Base-by-base conservation (phyloP, 2,888 invertebrate genomes). In the Theristus sp. region DNA sequence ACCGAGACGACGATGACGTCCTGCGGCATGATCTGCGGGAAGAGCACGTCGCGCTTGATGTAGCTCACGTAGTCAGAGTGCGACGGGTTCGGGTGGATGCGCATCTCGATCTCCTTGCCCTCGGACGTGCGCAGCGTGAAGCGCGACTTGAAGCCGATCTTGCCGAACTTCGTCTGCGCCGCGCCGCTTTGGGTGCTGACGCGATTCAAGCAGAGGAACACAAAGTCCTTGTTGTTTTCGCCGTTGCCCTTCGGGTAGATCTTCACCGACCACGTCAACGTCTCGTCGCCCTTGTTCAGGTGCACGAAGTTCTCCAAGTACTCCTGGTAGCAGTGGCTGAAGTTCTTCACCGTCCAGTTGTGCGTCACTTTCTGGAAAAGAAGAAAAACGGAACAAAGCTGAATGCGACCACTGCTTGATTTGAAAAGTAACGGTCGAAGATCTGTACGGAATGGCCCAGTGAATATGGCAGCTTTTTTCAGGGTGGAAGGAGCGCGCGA, bases 321-420 rank as follows among this genome's bases (percentile, higher is more conserved):
- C 56, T 70, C 67, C 60, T 73, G 73, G 59, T 73, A 72, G 60
- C 72, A 72, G 58, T 72, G 72, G 28, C 69, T 69, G 59, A 72
- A 72, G 62, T 72, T 72, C 64, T 71, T 73, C 56, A 73, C 73
- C n/a, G 72, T 72, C 73, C 73, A 73, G 26, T 67, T 68, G 62
- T 73, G 71, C 59, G 69, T 70, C 2, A 73, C 68, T 62, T 70
- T 69, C 68, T 71, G 62, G 47, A 62, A 55, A 2, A 26, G 22
- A 24, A 6, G 24, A 24, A 52, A 52, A 10, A 20, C 25, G 10
- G 10, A 38, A 38, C 38, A 38, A 38, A n/a, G n/a, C n/a, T n/a
- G n/a, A n/a, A n/a, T n/a, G n/a, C n/a, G n/a, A n/a, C n/a, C n/a
- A n/a, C n/a, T n/a, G n/a, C n/a, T n/a, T n/a, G n/a, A n/a, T n/a